Evolutionary conservation across 2,888 invertebrate genomes (phyloP).

Genomic region (Drosophila setosimentum): DNA sequence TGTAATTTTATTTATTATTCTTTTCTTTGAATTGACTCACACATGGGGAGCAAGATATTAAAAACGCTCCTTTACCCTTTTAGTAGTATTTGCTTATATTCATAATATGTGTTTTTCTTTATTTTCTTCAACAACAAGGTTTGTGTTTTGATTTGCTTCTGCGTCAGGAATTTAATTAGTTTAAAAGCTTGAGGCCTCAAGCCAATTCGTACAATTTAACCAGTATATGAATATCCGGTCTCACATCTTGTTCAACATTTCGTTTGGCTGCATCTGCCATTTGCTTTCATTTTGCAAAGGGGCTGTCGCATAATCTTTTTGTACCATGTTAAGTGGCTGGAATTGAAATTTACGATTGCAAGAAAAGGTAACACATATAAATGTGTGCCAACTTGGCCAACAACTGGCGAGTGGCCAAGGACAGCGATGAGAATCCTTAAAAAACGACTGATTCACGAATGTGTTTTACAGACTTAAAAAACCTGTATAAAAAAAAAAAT

Average conservation of each 20-base stretch:
- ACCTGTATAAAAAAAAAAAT: neutral
- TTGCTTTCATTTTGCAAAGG: conserved; percentile 70
- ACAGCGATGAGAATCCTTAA: neutral
- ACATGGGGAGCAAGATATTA: conserved; percentile 58
- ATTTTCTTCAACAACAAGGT: conserved; percentile 11
- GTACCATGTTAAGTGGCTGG: conserved; percentile 70
- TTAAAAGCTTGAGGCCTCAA: conserved; percentile 53
- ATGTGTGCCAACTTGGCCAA: conserved; percentile 63
- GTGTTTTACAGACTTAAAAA: neutral
- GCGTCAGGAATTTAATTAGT: conserved; percentile 75
- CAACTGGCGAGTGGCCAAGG: conserved; percentile 33
- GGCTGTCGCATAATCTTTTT: conserved; percentile 76
- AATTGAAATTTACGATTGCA: conserved; percentile 79
- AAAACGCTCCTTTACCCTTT: conserved; percentile 51
- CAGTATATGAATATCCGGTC: conserved; percentile 15
- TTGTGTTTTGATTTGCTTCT: conserved; percentile 40
- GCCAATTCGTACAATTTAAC: conserved; percentile 30
- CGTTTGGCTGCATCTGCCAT: conserved; percentile 55
- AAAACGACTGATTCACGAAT: conserved; percentile 11
- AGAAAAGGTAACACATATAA: conserved; percentile 70
- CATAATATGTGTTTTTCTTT: conserved; percentile 21
- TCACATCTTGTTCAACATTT: conserved; percentile 28
- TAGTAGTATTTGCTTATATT: conserved; percentile 32
- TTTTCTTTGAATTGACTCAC: conserved; percentile 69
- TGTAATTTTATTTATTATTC: conserved; percentile 76